Percentiles rank a stretch among this genome's conserved stretches.
These are phyloP conservation scores for Neuroterus valhalla DNA, from an alignment of 1,140 invertebrate genomes.

Conservation along the genomic window DNA sequence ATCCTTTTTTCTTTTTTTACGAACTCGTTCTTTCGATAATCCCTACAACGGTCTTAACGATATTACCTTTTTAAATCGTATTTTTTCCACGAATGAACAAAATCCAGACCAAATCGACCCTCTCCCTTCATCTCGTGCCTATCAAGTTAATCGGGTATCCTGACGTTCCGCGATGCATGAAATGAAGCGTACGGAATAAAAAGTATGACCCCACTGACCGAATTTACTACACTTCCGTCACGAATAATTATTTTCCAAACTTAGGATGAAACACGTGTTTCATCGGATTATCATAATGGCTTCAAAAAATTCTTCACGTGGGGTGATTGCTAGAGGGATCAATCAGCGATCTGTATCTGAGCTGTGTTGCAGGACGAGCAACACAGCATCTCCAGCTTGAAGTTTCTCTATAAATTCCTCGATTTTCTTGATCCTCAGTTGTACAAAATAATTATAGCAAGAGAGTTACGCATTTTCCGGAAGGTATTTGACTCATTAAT, in stretches of 20 bases:
- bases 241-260: not conserved
- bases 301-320: too few species aligned
- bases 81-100: constrained; percentile 10
- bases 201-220: constrained; percentile 2
- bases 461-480: too few species aligned
- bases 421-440: too few species aligned
- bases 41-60: not conserved
- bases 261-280: too few species aligned
- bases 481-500: too few species aligned
- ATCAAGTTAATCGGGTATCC: constrained; percentile 53
- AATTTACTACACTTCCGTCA: not conserved
- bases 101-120: constrained; percentile 8
- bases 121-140: constrained; percentile 46
- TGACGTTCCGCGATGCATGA: constrained; percentile 43
- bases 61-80: not conserved
- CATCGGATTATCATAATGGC: too few species aligned
- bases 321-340: too few species aligned
- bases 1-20: not conserved
- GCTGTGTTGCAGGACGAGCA: too few species aligned
- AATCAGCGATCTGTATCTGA: too few species aligned
- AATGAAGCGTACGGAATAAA: constrained; percentile 33
- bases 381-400: too few species aligned
- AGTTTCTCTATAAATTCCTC: too few species aligned
- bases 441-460: too few species aligned
- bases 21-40: not conserved